Conservation (phyloP, 2,113 vertebrate species). For the Prunella fulvescens region DNA sequence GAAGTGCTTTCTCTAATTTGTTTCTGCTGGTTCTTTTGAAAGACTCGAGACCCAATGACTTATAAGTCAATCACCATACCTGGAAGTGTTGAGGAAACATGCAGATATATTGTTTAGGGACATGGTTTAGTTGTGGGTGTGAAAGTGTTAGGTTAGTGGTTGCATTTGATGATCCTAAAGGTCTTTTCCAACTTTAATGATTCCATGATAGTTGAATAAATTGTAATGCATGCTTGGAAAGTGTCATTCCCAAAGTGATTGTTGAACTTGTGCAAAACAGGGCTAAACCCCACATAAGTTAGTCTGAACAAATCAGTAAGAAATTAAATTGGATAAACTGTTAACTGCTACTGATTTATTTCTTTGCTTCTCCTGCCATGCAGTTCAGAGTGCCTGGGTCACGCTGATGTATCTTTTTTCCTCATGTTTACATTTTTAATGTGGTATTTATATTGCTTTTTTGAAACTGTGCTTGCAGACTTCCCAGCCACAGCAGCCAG, state of each 20-base stretch:
- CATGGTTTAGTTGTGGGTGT: background rate
- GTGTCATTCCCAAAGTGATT: background rate
- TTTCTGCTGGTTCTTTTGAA: background rate
- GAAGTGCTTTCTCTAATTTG: background rate
- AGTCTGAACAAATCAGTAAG: background rate
- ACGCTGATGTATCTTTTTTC: background rate
- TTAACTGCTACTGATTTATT: background rate
- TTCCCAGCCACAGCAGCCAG: background rate
- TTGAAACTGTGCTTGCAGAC: background rate
- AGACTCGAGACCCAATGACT: background rate
- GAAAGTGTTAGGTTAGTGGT: background rate
- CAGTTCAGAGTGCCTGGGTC: background rate
- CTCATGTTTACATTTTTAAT: rapidly evolving
- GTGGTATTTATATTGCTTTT: background rate
- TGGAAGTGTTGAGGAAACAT: background rate
- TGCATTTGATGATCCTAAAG: background rate
- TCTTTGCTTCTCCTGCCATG: background rate
- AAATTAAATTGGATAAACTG: background rate
- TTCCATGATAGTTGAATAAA: background rate
- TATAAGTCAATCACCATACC: background rate
- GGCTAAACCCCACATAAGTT: background rate
- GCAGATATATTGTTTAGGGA: background rate
- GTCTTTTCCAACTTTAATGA: background rate
- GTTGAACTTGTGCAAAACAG: background rate
- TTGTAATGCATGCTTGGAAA: background rate